phyloP scores from a whole-genome alignment of 37 sponge, comb jelly and placozoan species.

The Lycopodina hypogea region DNA sequence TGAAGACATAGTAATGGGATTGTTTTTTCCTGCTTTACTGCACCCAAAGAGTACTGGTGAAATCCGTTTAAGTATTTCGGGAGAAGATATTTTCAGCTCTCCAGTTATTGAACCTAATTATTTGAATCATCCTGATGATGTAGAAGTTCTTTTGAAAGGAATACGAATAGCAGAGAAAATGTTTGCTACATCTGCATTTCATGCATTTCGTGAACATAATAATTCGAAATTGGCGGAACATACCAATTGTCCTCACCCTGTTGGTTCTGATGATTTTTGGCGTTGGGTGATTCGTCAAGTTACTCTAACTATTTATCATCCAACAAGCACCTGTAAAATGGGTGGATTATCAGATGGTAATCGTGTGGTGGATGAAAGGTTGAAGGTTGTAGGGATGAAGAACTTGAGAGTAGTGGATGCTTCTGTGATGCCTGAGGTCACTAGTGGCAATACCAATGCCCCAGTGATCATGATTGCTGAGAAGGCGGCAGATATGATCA shows the following conservation, averaged over 20 bases:
- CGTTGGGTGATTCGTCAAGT: slow-evolving; percentile 56
- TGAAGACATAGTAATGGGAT: neutral
- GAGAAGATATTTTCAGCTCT: slow-evolving; percentile 50
- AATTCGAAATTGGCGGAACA: no score
- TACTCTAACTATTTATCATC: slow-evolving; percentile 62
- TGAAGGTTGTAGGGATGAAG: slow-evolving; percentile 66
- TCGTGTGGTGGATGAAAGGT: slow-evolving; percentile 70
- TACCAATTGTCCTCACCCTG: neutral
- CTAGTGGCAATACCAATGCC: slow-evolving; percentile 73
- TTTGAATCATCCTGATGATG: slow-evolving; percentile 50
- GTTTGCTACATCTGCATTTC: slow-evolving; percentile 45
- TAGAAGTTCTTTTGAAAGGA: slow-evolving; percentile 53
- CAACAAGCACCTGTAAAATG: slow-evolving; percentile 85
- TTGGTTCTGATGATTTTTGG: slow-evolving; percentile 67
- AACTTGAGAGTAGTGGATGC: slow-evolving; percentile 86
- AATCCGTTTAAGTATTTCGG: slow-evolving; percentile 52
- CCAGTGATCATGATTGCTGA: slow-evolving; percentile 78
- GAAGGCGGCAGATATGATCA: no score
- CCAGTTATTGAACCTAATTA: slow-evolving; percentile 75
- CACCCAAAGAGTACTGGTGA: slow-evolving; percentile 74
- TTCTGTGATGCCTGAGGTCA: slow-evolving; percentile 74
- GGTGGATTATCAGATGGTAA: slow-evolving; percentile 49
- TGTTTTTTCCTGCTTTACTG: slow-evolving; percentile 31
- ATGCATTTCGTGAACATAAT: slow-evolving; percentile 1
- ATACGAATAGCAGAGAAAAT: slow-evolving; percentile 53